Base-by-base conservation (phyloP, 2,113 vertebrate genomes). In the Brachypodius melanocephalos region DNA sequence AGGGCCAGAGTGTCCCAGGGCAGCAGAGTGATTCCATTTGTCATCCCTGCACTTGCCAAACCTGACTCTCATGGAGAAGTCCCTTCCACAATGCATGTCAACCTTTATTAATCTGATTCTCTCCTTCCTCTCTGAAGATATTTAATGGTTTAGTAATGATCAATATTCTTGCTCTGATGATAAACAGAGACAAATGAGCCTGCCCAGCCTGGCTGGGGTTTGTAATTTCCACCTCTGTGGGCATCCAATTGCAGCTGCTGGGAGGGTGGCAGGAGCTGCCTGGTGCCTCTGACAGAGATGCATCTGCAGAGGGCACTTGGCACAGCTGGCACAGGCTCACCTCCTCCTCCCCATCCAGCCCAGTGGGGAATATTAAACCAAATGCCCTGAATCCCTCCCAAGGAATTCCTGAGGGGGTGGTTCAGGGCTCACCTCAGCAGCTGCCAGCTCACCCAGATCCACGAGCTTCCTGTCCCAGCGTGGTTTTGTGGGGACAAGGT, bases 151-250 rank as follows among this genome's bases (percentile, higher is more conserved):
- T 95, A 55, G 91, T 58, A 85, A 89, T 84, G 96, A 98, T 97
- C 97, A 95, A 97, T 98, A 96, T 48, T 73, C 87, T 79, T 67
- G 34, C 65, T 89, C 92, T 65, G 95, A 96, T 93, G 95, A 97
- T 95, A 97, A 98, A 97, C 97, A 97, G 96, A 97, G 97, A 97
- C 96, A 97, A 97, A 98, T 94, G 97, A 95, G 97, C 7, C 96
- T 66, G 95, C 96, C 91, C 89, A 94, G 95, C 88, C 84, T 32
- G 90, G 92, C 93, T 84, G 69, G 84, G 96, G 26, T 95, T 86
- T 93, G 96, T 91, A 97, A 97, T 98, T 95, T 95, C 93, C 88
- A 89, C 84, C 96, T 95, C 97, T 40, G 59, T 38, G 62, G 97
- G 91, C 92, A 84, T 89, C 92, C 97, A 94, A 68, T 95, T 98